Evolutionary conservation across 2,797 vertebrate species (phyloP).

Genomic region (Furcifer pardalis): DNA sequence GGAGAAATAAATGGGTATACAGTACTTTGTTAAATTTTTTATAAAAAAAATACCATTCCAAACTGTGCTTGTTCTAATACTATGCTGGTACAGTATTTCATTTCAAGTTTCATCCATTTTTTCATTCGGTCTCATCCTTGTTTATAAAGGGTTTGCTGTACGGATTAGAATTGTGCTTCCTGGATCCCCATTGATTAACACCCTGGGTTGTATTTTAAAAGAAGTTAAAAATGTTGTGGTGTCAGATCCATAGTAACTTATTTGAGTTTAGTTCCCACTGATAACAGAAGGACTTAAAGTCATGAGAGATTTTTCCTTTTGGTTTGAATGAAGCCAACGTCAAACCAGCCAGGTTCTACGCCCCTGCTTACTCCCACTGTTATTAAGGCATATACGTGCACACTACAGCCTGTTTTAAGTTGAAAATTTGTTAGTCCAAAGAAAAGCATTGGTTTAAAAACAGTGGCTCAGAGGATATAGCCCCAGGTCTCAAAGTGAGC

Average conservation of each 20-base stretch:
- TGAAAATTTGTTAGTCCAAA: too few relatives aligned
- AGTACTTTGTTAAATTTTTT: constrained; percentile 32
- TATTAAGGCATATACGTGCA: too few relatives aligned
- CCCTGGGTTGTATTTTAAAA: background rate
- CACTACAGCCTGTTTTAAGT: too few relatives aligned
- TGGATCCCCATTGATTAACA: fast-evolving
- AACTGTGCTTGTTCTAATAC: background rate
- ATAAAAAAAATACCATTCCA: constrained; percentile 12
- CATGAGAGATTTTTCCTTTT: background rate
- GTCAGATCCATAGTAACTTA: too few relatives aligned
- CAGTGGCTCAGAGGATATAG: too few relatives aligned
- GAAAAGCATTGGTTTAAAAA: too few relatives aligned
- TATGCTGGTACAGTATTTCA: fast-evolving
- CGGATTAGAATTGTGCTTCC: background rate
- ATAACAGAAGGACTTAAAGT: background rate
- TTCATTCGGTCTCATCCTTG: too few relatives aligned
- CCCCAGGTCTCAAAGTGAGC: too few relatives aligned
- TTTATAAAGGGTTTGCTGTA: background rate
- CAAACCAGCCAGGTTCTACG: too few relatives aligned
- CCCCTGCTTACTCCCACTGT: too few relatives aligned
- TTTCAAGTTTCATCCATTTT: background rate
- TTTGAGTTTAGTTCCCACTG: background rate
- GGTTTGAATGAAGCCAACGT: background rate
- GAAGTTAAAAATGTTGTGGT: too few relatives aligned
- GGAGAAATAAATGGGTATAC: constrained; percentile 19